Percentiles rank a stretch among this genome's conserved stretches.
phyloP scores from a whole-genome alignment of 2,888 invertebrate genomes.

The Epistrophella euchroma region DNA sequence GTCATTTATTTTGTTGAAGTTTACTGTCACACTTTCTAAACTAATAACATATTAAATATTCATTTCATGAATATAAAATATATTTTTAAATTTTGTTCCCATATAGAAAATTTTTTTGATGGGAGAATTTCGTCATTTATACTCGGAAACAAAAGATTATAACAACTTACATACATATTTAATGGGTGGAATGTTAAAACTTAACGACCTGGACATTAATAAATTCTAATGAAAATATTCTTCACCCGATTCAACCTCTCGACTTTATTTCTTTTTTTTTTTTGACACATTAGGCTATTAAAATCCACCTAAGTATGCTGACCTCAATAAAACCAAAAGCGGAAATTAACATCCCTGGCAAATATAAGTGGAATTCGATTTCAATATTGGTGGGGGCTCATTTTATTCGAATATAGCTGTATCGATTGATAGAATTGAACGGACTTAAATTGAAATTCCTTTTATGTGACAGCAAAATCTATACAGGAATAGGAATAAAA shows the following conservation, averaged over 20 bases:
- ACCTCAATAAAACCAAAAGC: slow-evolving; percentile 50
- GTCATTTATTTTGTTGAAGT: slow-evolving; percentile 34
- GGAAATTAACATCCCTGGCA: slow-evolving; percentile 58
- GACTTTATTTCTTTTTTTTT: neutral
- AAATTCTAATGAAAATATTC: slow-evolving; percentile 20
- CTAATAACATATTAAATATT: slow-evolving; percentile 14
- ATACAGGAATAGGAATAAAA: neutral
- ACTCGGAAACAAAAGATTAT: slow-evolving; percentile 10
- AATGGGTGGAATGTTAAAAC: slow-evolving; percentile 33
- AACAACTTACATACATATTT: slow-evolving; percentile 11
- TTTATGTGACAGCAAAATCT: slow-evolving; percentile 22
- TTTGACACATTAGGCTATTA: slow-evolving; percentile 3
- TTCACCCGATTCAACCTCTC: slow-evolving; percentile 6
- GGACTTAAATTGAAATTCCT: slow-evolving; percentile 40
- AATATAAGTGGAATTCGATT: slow-evolving; percentile 29
- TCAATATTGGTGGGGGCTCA: slow-evolving; percentile 47
- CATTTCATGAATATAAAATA: neutral
- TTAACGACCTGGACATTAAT: slow-evolving; percentile 31
- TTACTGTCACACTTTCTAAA: slow-evolving; percentile 31
- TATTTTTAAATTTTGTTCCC: neutral
- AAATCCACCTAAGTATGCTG: neutral
- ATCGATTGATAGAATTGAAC: slow-evolving; percentile 43
- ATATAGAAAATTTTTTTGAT: neutral
- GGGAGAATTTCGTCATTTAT: neutral
- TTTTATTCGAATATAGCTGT: slow-evolving; percentile 32